Evolutionary conservation across 2,113 vertebrate species (phyloP).

Genomic region (Poeciliopsis turrubarensis): DNA sequence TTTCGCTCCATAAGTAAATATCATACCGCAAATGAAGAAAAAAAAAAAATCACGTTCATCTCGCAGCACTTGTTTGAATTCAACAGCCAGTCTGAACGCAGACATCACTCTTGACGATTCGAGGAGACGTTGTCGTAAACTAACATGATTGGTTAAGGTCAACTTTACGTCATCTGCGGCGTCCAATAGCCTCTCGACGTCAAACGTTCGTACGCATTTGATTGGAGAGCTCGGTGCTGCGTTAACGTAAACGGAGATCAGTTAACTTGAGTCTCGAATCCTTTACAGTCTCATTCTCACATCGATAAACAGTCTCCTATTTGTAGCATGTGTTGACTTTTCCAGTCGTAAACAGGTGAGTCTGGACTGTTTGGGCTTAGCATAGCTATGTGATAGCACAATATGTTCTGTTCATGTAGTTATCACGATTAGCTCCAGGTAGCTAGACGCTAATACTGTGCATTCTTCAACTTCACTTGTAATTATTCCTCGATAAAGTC

Average conservation of each 20-base stretch:
- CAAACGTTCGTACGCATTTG: constrained; percentile 58
- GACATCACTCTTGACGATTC: neutral
- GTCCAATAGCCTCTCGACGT: constrained; percentile 51
- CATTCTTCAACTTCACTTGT: neutral
- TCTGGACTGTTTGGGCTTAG: neutral
- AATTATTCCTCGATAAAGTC: too few relatives aligned
- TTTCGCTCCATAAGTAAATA: too few relatives aligned
- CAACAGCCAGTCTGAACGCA: neutral
- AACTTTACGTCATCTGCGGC: neutral
- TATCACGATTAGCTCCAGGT: constrained; percentile 46
- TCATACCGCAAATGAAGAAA: too few relatives aligned
- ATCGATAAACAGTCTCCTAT: neutral
- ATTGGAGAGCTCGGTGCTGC: constrained; percentile 29
- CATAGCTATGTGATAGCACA: neutral
- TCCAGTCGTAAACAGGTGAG: constrained; percentile 35
- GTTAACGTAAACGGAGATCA: constrained; percentile 50
- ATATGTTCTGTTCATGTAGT: constrained; percentile 2
- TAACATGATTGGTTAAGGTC: constrained; percentile 45
- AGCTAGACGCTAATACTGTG: constrained; percentile 29
- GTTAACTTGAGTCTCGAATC: constrained; percentile 13
- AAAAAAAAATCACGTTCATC: neutral
- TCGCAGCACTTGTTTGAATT: neutral
- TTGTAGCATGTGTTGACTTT: constrained; percentile 18
- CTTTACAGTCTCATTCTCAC: neutral
- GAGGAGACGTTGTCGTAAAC: neutral